Base-by-base conservation (phyloP, 2,797 vertebrate genomes). In the Propithecus perrieri region DNA sequence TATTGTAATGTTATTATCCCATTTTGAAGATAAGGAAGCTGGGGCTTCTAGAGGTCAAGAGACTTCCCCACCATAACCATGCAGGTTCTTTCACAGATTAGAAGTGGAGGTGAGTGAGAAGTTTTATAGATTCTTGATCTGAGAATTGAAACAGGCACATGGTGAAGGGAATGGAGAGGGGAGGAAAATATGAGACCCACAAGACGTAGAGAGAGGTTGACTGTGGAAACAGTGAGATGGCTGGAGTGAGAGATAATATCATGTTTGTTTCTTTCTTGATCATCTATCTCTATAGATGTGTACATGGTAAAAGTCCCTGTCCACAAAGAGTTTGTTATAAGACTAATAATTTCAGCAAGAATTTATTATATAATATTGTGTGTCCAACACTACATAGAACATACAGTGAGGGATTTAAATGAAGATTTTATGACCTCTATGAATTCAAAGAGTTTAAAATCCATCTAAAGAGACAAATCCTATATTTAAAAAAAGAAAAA, bases 391-490 rank as follows among this genome's bases (percentile, higher is more conserved):
- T 67, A 38, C 5, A 28, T 38, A 63, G 55, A 78, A 55, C 20
- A 55, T 46, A 81, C 22, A 69, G 35, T 43, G 13, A 17, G 67
- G 35, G 33, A 85, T 69, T 89, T 94, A 85, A 89, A 48, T 79
- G 65, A 89, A 81, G 41, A 7, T 20, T 35, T 61, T 20, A 15
- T 71, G 35, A 89, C 33, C 22, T 85, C 20, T 89, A 5, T 46
- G 33, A 75, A 95, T 92, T 91, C 41, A 85, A 30, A 93, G 72
- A 85, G 38, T 89, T 95, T 35, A 81, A 92, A 92, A 71, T 61
- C 10, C 65, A 71, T 13, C 33, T 80, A 89, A 92, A 75, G 50
- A 95, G n/a, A 65, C 30, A 71, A 55, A 30, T 87, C 22, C 17
- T 43, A 61, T 63, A 63, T 87, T n/a, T 75, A 41, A 81, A 80